These are phyloP conservation scores for Hypsopygia costalis DNA, from an alignment of 2,888 invertebrate genomes.

Conservation along the genomic window DNA sequence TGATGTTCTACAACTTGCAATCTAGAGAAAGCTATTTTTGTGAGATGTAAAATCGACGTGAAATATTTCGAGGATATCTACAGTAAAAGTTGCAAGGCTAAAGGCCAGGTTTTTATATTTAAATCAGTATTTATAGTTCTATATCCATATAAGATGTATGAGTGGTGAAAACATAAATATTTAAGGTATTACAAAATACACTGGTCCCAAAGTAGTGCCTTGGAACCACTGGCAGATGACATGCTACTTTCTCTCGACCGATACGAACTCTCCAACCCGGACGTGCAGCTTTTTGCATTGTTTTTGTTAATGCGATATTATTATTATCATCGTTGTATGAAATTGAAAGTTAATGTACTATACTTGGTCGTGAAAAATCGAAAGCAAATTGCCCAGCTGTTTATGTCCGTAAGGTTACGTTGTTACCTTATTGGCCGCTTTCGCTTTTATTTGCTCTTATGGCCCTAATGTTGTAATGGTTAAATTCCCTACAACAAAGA, in stretches of 20 bases:
- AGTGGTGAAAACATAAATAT: constrained; percentile 41
- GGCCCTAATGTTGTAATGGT: constrained; percentile 8
- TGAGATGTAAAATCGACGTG: neutral
- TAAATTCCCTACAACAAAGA: too few species aligned
- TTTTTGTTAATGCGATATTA: constrained; percentile 65
- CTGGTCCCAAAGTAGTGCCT: constrained; percentile 29
- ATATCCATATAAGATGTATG: constrained; percentile 26
- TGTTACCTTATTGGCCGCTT: constrained; percentile 14
- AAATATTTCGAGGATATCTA: constrained; percentile 12
- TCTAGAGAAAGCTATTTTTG: neutral
- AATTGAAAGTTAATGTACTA: constrained; percentile 66
- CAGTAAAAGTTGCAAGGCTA: constrained; percentile 26
- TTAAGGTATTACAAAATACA: constrained; percentile 52
- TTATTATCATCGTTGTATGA: constrained; percentile 54
- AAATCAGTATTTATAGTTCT: constrained; percentile 38
- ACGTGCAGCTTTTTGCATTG: constrained; percentile 57
- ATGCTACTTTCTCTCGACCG: constrained; percentile 62
- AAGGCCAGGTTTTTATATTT: constrained; percentile 33
- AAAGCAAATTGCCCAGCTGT: constrained; percentile 52
- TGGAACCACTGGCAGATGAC: constrained; percentile 45
- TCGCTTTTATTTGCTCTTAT: constrained; percentile 15
- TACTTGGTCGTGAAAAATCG: constrained; percentile 53
- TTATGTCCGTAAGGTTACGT: constrained; percentile 21
- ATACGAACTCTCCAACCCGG: constrained; percentile 55
- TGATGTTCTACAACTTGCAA: neutral